phyloP scores from a whole-genome alignment of 2,888 invertebrate species.

The Mesopsocus fuscifrons region DNA sequence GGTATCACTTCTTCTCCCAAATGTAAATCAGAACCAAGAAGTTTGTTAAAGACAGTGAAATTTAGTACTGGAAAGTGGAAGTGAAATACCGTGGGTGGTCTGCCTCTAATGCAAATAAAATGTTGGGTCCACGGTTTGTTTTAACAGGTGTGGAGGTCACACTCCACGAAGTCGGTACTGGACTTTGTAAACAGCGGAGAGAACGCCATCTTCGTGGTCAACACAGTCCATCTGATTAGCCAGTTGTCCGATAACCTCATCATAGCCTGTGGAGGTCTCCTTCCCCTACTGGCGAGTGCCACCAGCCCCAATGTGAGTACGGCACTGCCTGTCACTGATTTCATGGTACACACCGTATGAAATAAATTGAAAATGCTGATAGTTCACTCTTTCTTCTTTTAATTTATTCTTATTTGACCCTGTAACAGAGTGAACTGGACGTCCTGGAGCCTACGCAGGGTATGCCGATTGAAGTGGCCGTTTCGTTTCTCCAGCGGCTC shows the following conservation, averaged over 20 bases:
- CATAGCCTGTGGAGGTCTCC: slow-evolving; percentile 91
- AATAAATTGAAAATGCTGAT: not conserved
- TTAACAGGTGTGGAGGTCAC: slow-evolving; percentile 32
- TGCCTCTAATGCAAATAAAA: too few species aligned
- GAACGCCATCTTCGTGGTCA: slow-evolving; percentile 97
- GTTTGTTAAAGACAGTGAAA: too few species aligned
- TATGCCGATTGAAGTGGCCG: slow-evolving; percentile 95
- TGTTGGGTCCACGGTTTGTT: too few species aligned
- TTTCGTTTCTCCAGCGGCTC: slow-evolving; percentile 91
- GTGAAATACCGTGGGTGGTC: too few species aligned
- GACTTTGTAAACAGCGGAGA: slow-evolving; percentile 98
- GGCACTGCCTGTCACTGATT: too few species aligned
- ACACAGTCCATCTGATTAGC: slow-evolving; percentile 96
- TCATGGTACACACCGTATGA: not conserved
- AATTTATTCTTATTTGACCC: slow-evolving; percentile 5
- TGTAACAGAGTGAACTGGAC: slow-evolving; percentile 81
- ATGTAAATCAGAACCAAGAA: too few species aligned
- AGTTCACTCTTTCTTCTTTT: slow-evolving; percentile 10
- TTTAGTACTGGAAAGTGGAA: too few species aligned
- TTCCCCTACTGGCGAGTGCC: slow-evolving; percentile 92
- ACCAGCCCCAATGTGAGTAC: slow-evolving; percentile 92
- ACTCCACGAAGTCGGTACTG: slow-evolving; percentile 89
- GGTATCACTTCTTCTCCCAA: too few species aligned
- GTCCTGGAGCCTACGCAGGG: slow-evolving; percentile 97
- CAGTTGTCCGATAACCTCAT: slow-evolving; percentile 97